Conservation (phyloP, 2,113 vertebrate genomes). For the Labeo rohita region DNA sequence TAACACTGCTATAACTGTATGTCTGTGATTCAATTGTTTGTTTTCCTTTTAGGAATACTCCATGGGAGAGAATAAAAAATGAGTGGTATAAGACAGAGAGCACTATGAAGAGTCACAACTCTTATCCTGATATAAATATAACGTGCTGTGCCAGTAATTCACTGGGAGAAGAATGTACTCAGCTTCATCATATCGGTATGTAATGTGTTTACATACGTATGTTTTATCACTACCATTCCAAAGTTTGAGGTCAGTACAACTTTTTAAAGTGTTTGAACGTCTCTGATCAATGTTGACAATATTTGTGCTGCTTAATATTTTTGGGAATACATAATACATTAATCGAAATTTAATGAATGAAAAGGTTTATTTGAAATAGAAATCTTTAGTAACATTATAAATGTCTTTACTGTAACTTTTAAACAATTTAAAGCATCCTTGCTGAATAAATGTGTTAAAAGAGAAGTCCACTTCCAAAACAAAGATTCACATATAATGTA, state of each 20-base stretch:
- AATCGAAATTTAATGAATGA: not conserved
- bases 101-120: fast-evolving
- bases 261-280: not conserved
- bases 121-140: fast-evolving
- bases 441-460: not conserved
- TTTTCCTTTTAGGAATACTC: not conserved
- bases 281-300: not conserved
- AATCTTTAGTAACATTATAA: not conserved
- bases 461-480: too few species aligned
- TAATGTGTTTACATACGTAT: not conserved
- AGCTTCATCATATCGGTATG: constrained; percentile 73
- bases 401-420: not conserved
- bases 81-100: fast-evolving
- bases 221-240: not conserved
- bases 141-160: constrained; percentile 74
- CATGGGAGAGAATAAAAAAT: fast-evolving
- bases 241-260: not conserved
- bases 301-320: not conserved
- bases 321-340: not conserved
- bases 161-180: constrained; percentile 67
- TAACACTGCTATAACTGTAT: not conserved
- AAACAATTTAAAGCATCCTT: not conserved
- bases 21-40: not conserved
- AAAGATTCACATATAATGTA: too few species aligned
- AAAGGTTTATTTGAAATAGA: not conserved